Conservation (phyloP, 2,113 vertebrate species). For the Phasianus colchicus region DNA sequence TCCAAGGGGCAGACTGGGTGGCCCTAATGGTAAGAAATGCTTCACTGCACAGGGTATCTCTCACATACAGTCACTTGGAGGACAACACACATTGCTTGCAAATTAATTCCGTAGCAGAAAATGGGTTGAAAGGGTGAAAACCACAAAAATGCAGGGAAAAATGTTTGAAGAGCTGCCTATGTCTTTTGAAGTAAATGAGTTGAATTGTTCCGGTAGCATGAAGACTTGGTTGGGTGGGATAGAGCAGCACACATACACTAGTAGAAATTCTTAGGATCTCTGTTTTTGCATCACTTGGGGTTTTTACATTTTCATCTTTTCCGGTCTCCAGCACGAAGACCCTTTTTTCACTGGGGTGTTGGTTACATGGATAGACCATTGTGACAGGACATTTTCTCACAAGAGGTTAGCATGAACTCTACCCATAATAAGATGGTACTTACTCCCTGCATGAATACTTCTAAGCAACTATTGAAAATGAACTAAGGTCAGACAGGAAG, state of each 20-base stretch:
- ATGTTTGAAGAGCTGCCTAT: slow-evolving; percentile 39
- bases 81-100: slow-evolving; percentile 64
- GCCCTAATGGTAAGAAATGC: slow-evolving; percentile 12
- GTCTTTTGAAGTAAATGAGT: slow-evolving; percentile 60
- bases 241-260: neutral
- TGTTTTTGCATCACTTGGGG: neutral
- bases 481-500: neutral
- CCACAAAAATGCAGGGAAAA: slow-evolving; percentile 43
- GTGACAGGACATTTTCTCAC: neutral
- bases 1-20: slow-evolving; percentile 49
- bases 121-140: slow-evolving; percentile 61
- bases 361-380: neutral
- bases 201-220: slow-evolving; percentile 8
- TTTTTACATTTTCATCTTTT: neutral
- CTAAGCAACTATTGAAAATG: neutral
- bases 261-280: neutral
- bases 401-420: neutral
- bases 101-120: slow-evolving; percentile 59
- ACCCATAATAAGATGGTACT: neutral
- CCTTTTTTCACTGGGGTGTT: neutral
- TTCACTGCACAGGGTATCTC: slow-evolving; percentile 43
- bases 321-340: neutral
- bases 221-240: slow-evolving; percentile 27
- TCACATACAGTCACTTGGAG: slow-evolving; percentile 55
- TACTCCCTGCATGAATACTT: neutral